These are phyloP conservation scores for Saccostrea cuccullata DNA, from an alignment of 1,140 invertebrate species.

Conservation along the genomic window DNA sequence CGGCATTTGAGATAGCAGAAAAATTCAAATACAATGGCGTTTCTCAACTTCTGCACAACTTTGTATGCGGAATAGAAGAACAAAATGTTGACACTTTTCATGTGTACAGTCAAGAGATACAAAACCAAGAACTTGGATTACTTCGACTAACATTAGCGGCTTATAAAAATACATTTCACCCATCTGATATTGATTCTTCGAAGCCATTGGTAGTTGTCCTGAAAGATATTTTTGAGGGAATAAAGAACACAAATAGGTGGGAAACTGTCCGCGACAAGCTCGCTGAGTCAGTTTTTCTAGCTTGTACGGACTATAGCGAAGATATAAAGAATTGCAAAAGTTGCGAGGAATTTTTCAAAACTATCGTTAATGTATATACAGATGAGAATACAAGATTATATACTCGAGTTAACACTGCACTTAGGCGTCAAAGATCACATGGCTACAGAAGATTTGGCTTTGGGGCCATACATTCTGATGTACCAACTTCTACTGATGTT, in stretches of 20 bases:
- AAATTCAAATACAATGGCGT: conserved; percentile 35
- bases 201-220: conserved; percentile 29
- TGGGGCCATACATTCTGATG: conserved; percentile 49
- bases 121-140: conserved; percentile 45
- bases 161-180: conserved; percentile 45
- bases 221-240: conserved; percentile 34
- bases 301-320: conserved; percentile 1
- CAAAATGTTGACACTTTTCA: conserved; percentile 47
- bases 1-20: conserved; percentile 39
- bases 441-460: conserved; percentile 46
- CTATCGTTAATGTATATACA: conserved; percentile 44
- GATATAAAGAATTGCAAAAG: background rate
- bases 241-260: conserved; percentile 40
- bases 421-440: conserved; percentile 28
- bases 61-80: background rate
- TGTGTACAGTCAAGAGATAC: background rate
- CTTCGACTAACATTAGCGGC: conserved; percentile 45
- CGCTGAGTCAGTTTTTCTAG: conserved; percentile 18
- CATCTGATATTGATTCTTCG: conserved; percentile 1
- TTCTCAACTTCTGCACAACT: background rate
- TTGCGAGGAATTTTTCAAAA: conserved; percentile 20
- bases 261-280: conserved; percentile 26
- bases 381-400: conserved; percentile 44
- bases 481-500: conserved; percentile 42
- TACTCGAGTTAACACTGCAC: conserved; percentile 42